These are phyloP conservation scores for Papilio aristodemus DNA, from an alignment of 1,140 invertebrate species.

Conservation along the genomic window DNA sequence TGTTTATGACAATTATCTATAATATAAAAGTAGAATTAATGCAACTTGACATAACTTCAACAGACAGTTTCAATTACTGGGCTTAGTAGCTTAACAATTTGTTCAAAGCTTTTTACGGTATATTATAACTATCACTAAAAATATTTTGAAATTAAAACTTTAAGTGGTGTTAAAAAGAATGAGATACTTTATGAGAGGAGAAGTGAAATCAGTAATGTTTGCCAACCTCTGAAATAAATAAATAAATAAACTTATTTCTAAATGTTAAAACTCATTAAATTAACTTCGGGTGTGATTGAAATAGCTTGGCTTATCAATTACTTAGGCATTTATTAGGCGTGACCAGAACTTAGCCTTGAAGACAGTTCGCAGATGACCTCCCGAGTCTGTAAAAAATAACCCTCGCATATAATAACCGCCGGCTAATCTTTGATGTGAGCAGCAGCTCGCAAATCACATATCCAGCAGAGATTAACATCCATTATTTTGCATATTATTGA, in stretches of 20 bases:
- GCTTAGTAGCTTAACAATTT: too few species aligned
- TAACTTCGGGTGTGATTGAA: neutral
- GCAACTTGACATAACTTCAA: too few species aligned
- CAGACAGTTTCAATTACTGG: too few species aligned
- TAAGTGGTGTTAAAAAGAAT: too few species aligned
- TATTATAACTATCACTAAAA: too few species aligned
- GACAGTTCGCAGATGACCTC: slow-evolving; percentile 36
- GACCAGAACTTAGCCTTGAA: slow-evolving; percentile 42
- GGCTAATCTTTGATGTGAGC: slow-evolving; percentile 70
- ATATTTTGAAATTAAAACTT: too few species aligned
- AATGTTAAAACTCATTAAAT: slow-evolving; percentile 1
- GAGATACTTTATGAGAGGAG: too few species aligned
- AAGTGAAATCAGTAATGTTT: too few species aligned
- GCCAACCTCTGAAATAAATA: too few species aligned
- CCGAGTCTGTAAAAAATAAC: slow-evolving; percentile 48
- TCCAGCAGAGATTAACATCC: slow-evolving; percentile 71
- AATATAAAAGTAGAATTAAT: too few species aligned
- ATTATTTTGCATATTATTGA: slow-evolving; percentile 80
- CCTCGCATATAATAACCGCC: slow-evolving; percentile 52
- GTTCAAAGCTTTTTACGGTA: too few species aligned
- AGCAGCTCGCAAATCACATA: slow-evolving; percentile 73
- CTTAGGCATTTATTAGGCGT: slow-evolving; percentile 32
- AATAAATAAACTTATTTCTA: neutral
- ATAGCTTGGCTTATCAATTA: neutral
- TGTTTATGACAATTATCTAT: too few species aligned